Evolutionary conservation across 2,888 invertebrate species (phyloP).

Genomic region (Sinhomidia bicolor): DNA sequence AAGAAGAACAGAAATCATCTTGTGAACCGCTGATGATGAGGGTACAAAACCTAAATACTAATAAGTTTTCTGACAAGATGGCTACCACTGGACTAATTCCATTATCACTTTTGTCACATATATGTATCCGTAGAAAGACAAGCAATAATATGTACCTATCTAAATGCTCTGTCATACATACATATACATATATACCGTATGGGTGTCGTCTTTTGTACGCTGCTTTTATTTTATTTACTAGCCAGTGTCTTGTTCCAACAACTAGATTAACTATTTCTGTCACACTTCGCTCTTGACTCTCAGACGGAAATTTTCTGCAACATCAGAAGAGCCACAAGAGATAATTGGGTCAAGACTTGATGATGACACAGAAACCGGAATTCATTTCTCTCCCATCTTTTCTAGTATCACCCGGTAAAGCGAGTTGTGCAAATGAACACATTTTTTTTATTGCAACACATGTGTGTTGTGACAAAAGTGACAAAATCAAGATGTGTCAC

Average conservation of each 20-base stretch:
- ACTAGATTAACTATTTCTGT: conserved; percentile 31
- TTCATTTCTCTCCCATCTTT: neutral
- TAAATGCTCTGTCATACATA: neutral
- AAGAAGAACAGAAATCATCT: neutral
- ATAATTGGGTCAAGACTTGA: conserved; percentile 39
- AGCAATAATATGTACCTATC: too few species aligned
- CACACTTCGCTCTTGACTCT: conserved; percentile 36
- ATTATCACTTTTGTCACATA: conserved; percentile 19
- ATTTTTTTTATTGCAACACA: neutral
- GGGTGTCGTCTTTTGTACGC: neutral
- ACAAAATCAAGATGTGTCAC: neutral
- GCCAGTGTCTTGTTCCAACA: neutral
- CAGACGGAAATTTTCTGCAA: conserved; percentile 18
- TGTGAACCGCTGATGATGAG: neutral
- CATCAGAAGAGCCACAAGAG: neutral
- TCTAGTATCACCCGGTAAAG: neutral
- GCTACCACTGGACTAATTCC: conserved; percentile 14
- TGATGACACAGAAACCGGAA: conserved; percentile 45
- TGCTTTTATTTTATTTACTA: neutral
- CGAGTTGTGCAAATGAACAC: neutral
- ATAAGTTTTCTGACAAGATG: neutral
- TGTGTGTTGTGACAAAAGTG: neutral
- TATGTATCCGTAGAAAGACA: neutral
- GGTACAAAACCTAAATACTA: neutral
- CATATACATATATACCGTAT: neutral